These are phyloP conservation scores for Scaptomyza parva DNA, from an alignment of 2,888 invertebrate genomes.

Conservation along the genomic window DNA sequence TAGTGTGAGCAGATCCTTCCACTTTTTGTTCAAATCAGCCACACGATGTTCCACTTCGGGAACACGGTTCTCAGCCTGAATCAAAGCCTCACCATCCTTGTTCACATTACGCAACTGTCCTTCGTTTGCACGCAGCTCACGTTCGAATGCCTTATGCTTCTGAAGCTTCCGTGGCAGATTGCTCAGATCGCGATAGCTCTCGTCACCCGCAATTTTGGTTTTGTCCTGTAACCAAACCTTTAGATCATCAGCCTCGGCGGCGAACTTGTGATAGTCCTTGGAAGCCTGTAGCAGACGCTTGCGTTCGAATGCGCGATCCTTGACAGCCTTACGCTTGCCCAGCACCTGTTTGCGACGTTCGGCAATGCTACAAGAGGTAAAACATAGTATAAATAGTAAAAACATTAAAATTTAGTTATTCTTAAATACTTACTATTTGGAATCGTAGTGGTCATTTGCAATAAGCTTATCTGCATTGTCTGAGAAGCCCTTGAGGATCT, in stretches of 20 bases:
- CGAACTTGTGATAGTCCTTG: slow-evolving; percentile 95
- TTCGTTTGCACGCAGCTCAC: slow-evolving; percentile 97
- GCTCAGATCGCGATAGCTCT: slow-evolving; percentile 95
- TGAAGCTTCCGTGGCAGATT: slow-evolving; percentile 96
- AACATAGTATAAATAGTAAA: neutral
- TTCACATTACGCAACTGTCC: slow-evolving; percentile 94
- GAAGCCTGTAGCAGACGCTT: slow-evolving; percentile 92
- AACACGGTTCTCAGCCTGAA: slow-evolving; percentile 89
- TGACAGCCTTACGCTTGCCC: slow-evolving; percentile 90
- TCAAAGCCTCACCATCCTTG: slow-evolving; percentile 90
- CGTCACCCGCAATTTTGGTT: slow-evolving; percentile 94
- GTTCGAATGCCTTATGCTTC: slow-evolving; percentile 98
- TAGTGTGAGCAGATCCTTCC: slow-evolving; percentile 90
- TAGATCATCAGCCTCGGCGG: slow-evolving; percentile 95
- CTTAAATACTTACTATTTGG: slow-evolving; percentile 87
- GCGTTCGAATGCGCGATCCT: slow-evolving; percentile 90
- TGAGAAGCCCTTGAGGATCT: slow-evolving; percentile 92
- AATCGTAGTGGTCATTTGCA: slow-evolving; percentile 91
- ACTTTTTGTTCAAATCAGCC: slow-evolving; percentile 90
- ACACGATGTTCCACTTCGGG: slow-evolving; percentile 89
- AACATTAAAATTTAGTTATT: neutral
- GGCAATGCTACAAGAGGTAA: slow-evolving; percentile 86
- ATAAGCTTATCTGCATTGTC: slow-evolving; percentile 93
- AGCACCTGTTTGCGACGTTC: slow-evolving; percentile 91
- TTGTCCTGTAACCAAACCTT: slow-evolving; percentile 96